Conservation (phyloP, 64 coral and sea anemone genomes). For the Cladopsammia gracilis region DNA sequence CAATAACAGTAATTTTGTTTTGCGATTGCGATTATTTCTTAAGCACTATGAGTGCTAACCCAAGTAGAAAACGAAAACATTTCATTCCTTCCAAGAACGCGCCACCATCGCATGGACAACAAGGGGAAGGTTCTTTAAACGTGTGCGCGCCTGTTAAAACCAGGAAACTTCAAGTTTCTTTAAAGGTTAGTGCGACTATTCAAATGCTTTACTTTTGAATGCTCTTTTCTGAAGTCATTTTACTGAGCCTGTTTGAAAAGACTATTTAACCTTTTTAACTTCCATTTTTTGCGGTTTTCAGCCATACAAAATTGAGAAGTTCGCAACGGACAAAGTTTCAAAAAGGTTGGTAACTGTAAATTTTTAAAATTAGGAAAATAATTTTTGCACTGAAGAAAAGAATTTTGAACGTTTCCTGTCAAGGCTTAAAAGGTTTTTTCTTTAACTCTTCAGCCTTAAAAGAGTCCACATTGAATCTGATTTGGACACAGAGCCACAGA, state of each 20-base stretch:
- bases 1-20: not conserved
- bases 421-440: not conserved
- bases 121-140: not conserved
- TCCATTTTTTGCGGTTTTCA: not conserved
- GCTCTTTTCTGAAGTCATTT: not conserved
- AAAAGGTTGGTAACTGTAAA: not conserved
- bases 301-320: not conserved
- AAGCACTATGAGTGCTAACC: not conserved
- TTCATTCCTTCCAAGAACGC: not conserved
- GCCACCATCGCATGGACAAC: not conserved
- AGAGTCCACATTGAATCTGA: not conserved
- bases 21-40: not conserved
- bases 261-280: not conserved
- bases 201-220: not conserved
- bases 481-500: not conserved
- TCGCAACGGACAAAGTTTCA: not conserved
- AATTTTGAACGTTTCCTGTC: not conserved
- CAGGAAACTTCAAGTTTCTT: not conserved
- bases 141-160: not conserved
- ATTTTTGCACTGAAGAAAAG: no score
- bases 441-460: not conserved
- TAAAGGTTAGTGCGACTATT: not conserved
- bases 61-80: slow-evolving; percentile 19
- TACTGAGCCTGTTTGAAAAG: not conserved
- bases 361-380: no score